phyloP scores from a whole-genome alignment of 2,888 invertebrate genomes.

The Mellilla xanthometata region DNA sequence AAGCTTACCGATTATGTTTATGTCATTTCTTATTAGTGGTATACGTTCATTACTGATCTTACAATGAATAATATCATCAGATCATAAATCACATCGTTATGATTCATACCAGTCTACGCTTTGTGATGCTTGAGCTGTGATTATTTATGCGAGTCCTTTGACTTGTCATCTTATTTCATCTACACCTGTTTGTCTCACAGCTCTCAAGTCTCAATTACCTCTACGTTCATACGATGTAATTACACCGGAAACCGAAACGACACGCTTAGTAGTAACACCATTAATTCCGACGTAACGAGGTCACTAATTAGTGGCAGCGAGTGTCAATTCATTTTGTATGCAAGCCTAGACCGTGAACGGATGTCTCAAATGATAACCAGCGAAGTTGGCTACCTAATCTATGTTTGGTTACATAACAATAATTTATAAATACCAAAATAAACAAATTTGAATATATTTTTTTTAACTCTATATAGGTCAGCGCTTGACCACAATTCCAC shows the following conservation, averaged over 20 bases:
- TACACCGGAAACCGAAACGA: conserved; percentile 28
- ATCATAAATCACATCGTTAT: conserved; percentile 1
- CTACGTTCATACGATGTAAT: conserved; percentile 6
- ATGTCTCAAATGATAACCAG: not conserved
- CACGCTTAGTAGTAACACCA: conserved; percentile 18
- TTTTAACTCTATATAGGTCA: too few species aligned
- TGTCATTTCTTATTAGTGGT: too few species aligned
- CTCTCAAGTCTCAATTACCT: not conserved
- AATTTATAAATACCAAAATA: too few species aligned
- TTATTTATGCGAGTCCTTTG: conserved; percentile 2
- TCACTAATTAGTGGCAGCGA: conserved; percentile 44
- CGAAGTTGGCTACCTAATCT: too few species aligned
- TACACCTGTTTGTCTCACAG: conserved; percentile 3
- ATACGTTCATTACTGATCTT: not conserved
- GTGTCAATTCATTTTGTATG: conserved; percentile 35
- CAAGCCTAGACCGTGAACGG: not conserved
- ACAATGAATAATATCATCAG: not conserved
- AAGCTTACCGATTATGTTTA: too few species aligned
- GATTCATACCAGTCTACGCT: conserved; percentile 1
- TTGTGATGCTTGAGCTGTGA: not conserved
- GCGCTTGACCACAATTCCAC: too few species aligned
- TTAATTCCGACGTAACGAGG: conserved; percentile 38
- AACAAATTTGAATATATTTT: too few species aligned
- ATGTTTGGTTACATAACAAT: too few species aligned
- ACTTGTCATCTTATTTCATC: conserved; percentile 11